Base-by-base conservation (phyloP, 2,797 vertebrate species). In the Sibirionetta formosa region DNA sequence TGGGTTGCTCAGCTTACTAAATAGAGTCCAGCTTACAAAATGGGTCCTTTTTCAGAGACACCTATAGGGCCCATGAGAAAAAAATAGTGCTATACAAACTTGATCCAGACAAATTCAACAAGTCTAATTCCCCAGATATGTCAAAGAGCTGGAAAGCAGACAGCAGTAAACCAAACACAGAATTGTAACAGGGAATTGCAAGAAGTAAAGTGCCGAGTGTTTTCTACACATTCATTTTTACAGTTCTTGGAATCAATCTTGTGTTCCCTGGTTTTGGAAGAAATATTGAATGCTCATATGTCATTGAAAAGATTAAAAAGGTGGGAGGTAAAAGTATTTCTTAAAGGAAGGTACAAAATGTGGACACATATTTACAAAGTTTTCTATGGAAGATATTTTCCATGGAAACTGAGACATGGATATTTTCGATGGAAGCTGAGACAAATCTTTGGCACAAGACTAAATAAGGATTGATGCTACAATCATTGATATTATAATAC, bases 91-190 rank as follows among this genome's bases (percentile, higher is more conserved):
- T 3, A 58, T 63, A 48, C 35, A 85, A n/a, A 31, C 31, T 82
- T 70, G 31, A 64, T 79, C 75, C 33, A 50, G 58, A 78, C 58
- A 88, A 92, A 95, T 82, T 50, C 88, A 65, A 65, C 53, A 84
- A 78, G 64, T 42, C 12, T 60, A 86, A 81, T 69, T 86, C 78
- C 70, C 66, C 23, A 77, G 71, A 60, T 24, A 42, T 4, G 26
- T 44, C 40, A 77, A 82, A 87, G 35, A 80, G 1, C 57, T 58
- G 50, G 50, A 73, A 89, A 85, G 18, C 20, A 77, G 79, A 81
- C 9, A 54, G 50, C 8, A 87, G 44, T 42, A 70, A 89, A 68
- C 58, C 58, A 86, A 22, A 68, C 14, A 3, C 33, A 69, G 36
- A 38, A 64, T 2, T 73, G 15, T 68, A 80, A 69, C 13, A 60